Evolutionary conservation across 2,888 invertebrate genomes (phyloP).

Genomic region (Ichneumon xanthorius): DNA sequence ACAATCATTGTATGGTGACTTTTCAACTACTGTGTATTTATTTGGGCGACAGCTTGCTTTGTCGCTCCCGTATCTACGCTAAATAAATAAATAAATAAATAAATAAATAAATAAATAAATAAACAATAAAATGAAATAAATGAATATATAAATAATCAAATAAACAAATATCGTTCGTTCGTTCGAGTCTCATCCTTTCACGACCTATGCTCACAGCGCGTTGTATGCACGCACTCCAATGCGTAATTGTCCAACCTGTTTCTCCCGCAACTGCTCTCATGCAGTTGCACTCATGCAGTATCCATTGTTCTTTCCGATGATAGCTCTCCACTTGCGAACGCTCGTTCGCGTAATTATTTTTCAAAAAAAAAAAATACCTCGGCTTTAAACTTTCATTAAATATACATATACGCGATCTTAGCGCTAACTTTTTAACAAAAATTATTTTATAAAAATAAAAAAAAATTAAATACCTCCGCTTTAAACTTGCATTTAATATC

Average conservation of each 20-base stretch:
- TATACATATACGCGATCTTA: slow-evolving; percentile 71
- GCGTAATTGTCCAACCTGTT: background rate
- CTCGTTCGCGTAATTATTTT: background rate
- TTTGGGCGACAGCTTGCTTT: no score
- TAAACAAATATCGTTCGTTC: background rate
- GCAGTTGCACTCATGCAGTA: background rate
- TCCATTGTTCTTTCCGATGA: background rate
- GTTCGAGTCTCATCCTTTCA: background rate
- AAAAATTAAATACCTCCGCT: slow-evolving; percentile 12
- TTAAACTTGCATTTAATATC: slow-evolving; percentile 14
- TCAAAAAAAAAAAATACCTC: background rate
- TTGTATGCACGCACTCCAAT: background rate
- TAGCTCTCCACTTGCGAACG: background rate
- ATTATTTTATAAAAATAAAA: background rate
- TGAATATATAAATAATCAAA: background rate
- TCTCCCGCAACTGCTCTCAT: background rate
- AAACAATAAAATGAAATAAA: background rate
- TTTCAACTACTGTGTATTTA: no score
- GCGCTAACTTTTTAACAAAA: slow-evolving; percentile 72
- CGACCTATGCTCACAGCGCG: background rate
- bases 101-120: no score
- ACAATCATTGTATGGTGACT: no score
- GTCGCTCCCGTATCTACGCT: no score
- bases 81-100: no score
- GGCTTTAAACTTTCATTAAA: slow-evolving; percentile 31